phyloP scores from a whole-genome alignment of 2,113 vertebrate genomes.

The Sclerurus mexicanus region DNA sequence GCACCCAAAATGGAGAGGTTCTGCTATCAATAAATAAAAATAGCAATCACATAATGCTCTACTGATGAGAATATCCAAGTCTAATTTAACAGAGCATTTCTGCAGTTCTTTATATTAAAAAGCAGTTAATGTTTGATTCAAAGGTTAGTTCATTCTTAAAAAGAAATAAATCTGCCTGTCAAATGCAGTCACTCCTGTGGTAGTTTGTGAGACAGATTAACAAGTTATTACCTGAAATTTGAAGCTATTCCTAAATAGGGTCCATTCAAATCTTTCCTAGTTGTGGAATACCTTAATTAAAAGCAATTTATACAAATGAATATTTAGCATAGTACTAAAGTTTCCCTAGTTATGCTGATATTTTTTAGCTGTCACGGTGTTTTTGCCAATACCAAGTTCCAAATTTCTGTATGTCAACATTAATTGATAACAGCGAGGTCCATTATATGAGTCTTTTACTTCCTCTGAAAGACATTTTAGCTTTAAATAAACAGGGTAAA shows the following conservation, averaged over 20 bases:
- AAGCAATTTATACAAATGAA: not conserved
- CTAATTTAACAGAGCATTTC: not conserved
- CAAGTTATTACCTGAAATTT: not conserved
- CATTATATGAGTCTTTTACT: rapidly evolving
- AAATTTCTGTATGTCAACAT: not conserved
- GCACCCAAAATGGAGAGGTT: not conserved
- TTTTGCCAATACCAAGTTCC: not conserved
- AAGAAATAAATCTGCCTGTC: not conserved
- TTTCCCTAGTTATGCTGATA: not conserved
- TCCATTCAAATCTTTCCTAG: not conserved
- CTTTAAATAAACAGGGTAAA: not conserved
- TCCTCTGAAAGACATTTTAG: not conserved
- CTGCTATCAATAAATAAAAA: not conserved
- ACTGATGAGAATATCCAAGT: not conserved
- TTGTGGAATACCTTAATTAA: not conserved
- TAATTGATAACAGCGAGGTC: not conserved
- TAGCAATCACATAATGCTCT: not conserved
- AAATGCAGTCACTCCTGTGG: not conserved
- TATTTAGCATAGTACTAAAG: not conserved
- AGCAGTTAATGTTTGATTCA: not conserved
- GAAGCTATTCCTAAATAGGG: not conserved
- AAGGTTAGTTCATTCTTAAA: not conserved
- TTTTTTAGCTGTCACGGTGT: not conserved
- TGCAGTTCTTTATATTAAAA: not conserved
- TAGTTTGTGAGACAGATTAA: not conserved